Evolutionary conservation across 2,113 vertebrate species (phyloP), one percentile per base, ranked within the genome.

Genomic region (Cyrtonyx montezumae): DNA sequence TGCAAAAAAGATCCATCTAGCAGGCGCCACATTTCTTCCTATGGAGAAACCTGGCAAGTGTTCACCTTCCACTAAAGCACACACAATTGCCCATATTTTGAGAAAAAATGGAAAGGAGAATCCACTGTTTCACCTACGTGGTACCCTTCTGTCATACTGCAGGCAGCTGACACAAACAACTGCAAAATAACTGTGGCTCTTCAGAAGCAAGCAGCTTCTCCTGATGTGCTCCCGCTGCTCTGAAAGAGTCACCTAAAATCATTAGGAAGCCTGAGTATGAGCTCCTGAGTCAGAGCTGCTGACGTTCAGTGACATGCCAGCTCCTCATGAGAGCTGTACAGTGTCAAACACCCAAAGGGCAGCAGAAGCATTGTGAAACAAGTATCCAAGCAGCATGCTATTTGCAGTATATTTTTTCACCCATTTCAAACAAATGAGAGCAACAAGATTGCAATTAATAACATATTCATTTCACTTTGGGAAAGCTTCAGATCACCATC

Each of bases 171-270:
- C n/a, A 76, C 11, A 83, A 75, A 5, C 13, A 74, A 82, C 43
- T 3, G 46, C 14, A 78, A 62, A 95, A 53, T 12, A 83, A 22
- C 4, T 37, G 59, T 17, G 11, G 77, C 21, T 88, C 56, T 74
- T 55, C 65, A 70, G 89, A 56, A 51, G 34, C 25, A 11, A 59
- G 43, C 58, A 65, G 53, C 7, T 87, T 43, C 75, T 40, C 32
- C 14, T 15, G 43, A 19, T 32, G 11, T 1, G 0, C 9, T 46
- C 25, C 70, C 22, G 36, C 68, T 58, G 12, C 0, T 3, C 69
- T 88, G 45, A 6, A 66, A 25, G 56, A 25, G 56, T 45, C 71
- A 58, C 53, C 91, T 80, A 63, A 37, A 37, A 32, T 26, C 51
- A 56, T 45, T 75, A 85, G 67, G 90, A 67, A 58, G 71, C 84